Percentiles rank a stretch among this genome's conserved stretches.
These are phyloP conservation scores for Eptatretus burgeri DNA, from an alignment of 2,113 vertebrate species.

Conservation along the genomic window DNA sequence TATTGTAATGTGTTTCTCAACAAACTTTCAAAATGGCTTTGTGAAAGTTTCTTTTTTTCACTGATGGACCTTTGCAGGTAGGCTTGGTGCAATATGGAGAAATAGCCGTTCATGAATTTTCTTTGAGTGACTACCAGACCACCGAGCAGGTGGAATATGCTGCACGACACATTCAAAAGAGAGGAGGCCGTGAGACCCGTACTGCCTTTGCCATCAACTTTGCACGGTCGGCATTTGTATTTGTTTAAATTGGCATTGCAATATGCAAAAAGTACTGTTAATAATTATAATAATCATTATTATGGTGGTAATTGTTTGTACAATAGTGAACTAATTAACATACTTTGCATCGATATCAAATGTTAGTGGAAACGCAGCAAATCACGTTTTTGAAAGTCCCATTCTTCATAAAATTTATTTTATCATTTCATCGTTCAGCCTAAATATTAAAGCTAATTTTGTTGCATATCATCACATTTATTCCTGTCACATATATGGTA, in stretches of 20 bases:
- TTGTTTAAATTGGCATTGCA: no score
- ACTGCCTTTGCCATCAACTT: constrained; percentile 43
- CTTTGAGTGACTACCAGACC: constrained; percentile 37
- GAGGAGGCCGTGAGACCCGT: constrained; percentile 59
- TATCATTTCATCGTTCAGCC: no score
- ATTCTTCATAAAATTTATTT: no score
- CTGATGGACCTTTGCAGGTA: constrained; percentile 21
- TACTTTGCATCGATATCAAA: no score
- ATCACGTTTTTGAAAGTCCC: no score
- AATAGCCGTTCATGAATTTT: constrained; percentile 47
- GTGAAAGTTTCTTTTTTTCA: no score
- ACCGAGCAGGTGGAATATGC: constrained; percentile 45
- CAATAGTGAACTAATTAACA: background rate
- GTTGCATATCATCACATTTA: no score
- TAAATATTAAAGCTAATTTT: no score
- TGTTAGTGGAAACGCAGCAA: no score
- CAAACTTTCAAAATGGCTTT: no score
- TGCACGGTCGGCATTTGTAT: constrained; percentile 31
- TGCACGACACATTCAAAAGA: constrained; percentile 54
- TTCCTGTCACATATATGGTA: no score
- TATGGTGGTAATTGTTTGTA: background rate
- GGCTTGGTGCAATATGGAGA: constrained; percentile 74
- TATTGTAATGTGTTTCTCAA: no score
- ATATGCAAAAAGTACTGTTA: background rate
- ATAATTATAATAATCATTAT: background rate